Base-by-base conservation (phyloP, 2,888 invertebrate species). In the Cephus sareptanus region DNA sequence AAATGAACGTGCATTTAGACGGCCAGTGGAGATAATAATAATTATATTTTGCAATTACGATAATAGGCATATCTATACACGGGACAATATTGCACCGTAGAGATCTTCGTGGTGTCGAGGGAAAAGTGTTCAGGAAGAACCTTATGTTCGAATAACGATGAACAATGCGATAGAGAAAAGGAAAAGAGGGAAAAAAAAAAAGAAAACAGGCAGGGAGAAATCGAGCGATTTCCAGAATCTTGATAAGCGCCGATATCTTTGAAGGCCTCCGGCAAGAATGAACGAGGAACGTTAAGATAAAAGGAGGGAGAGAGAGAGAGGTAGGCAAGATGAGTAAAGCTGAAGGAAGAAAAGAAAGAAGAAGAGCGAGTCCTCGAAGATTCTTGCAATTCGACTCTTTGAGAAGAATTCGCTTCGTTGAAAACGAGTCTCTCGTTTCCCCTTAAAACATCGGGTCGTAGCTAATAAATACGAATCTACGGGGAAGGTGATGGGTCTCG, bases 141-240 rank as follows among this genome's bases (percentile, higher is more conserved):
- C 23, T 56, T 56, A 23, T 23, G 56, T 56, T 56, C 56, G 56
- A 56, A 23, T 56, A 56, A 56, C 56, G 23, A 56, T 56, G 56
- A 56, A 73, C 31, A 40, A 76, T 75, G 56, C 75, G 79, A 34
- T 69, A 76, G 73, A 73, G 71, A 23, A 71, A 56, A 68, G 77
- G 75, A 31, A 77, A 79, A 75, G 69, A 33, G 71, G 69, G 69
- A 71, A 80, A 77, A 78, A 78, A 73, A 73, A 80, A 78, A 77
- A 77, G 76, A 76, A 71, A 77, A 79, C 23, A 23, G 56, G 9
- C 56, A 23, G 23, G 56, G 23, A 56, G 23, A 56, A 56, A 56
- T 23, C 56, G 56, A 56, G 23, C 56, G 23, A 56, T 56, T 56
- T 23, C 2, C 56, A 56, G 56, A 56, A 56, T 56, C 56, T 56